Percentiles rank a stretch among this genome's conserved stretches.
Conservation (phyloP, 2,113 vertebrate genomes). For the Perca fluviatilis region DNA sequence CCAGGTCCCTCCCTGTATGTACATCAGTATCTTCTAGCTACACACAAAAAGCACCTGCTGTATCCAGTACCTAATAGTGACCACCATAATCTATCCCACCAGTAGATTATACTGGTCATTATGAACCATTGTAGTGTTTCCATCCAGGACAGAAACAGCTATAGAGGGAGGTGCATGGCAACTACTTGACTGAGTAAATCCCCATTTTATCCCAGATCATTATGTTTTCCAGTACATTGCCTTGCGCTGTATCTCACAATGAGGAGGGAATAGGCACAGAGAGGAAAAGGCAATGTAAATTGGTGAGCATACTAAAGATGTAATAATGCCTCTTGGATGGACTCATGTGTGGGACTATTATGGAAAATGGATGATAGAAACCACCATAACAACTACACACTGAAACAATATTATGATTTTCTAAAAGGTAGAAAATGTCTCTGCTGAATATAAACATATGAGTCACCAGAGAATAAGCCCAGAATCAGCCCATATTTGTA, state of each 20-base stretch:
- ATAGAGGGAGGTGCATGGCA: constrained; percentile 7
- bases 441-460: constrained; percentile 21
- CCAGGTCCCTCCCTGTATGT: background rate
- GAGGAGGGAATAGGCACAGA: constrained; percentile 24
- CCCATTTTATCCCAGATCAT: constrained; percentile 36
- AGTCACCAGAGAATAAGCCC: constrained; percentile 40
- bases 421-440: constrained; percentile 33
- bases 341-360: constrained; percentile 5
- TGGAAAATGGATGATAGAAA: constrained; percentile 34
- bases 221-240: constrained; percentile 60
- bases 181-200: constrained; percentile 51
- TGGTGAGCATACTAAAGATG: constrained; percentile 29
- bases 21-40: background rate
- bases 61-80: background rate
- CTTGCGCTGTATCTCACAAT: constrained; percentile 16
- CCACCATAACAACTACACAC: constrained; percentile 29
- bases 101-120: background rate
- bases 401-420: constrained; percentile 35
- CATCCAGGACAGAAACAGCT: constrained; percentile 12
- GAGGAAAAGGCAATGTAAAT: constrained; percentile 36
- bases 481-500: constrained; percentile 47
- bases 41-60: background rate
- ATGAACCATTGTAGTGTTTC: background rate
- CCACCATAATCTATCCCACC: background rate
- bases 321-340: constrained; percentile 33